Evolutionary conservation across 2,113 vertebrate genomes (phyloP).

Genomic region (Rana temporaria): DNA sequence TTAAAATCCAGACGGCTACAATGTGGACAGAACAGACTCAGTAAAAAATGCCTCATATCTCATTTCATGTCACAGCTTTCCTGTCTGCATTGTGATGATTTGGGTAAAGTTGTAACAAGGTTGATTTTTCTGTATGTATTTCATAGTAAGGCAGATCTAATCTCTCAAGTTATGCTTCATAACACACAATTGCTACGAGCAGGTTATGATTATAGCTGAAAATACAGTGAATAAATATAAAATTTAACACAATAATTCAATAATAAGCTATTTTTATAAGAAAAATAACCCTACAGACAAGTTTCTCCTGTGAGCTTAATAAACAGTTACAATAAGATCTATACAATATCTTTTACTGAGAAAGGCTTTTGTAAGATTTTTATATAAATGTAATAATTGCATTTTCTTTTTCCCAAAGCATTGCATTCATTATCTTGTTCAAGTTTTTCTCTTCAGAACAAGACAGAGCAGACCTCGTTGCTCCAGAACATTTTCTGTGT

Average conservation of each 20-base stretch:
- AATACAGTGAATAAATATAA: neutral
- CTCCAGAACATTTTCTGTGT: neutral
- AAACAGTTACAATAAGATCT: neutral
- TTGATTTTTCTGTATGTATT: too few relatives aligned
- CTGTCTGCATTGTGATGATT: too few relatives aligned
- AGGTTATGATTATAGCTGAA: too few relatives aligned
- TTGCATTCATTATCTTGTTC: neutral
- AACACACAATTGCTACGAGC: too few relatives aligned
- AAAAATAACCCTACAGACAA: neutral
- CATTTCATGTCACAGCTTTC: too few relatives aligned
- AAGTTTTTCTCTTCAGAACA: neutral
- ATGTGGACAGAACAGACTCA: too few relatives aligned
- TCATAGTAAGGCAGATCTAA: too few relatives aligned
- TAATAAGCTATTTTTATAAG: too few relatives aligned
- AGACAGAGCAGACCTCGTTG: neutral
- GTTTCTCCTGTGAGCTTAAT: neutral
- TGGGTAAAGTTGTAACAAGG: too few relatives aligned
- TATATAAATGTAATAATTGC: constrained; percentile 28
- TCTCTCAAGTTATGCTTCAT: neutral
- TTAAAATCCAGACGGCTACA: too few relatives aligned
- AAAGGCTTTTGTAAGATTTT: neutral
- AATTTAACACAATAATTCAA: too few relatives aligned
- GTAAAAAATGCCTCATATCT: too few relatives aligned
- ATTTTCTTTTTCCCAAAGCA: neutral
- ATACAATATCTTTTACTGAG: neutral